Conservation (phyloP, 2,113 vertebrate genomes). For the Petroica traversi region DNA sequence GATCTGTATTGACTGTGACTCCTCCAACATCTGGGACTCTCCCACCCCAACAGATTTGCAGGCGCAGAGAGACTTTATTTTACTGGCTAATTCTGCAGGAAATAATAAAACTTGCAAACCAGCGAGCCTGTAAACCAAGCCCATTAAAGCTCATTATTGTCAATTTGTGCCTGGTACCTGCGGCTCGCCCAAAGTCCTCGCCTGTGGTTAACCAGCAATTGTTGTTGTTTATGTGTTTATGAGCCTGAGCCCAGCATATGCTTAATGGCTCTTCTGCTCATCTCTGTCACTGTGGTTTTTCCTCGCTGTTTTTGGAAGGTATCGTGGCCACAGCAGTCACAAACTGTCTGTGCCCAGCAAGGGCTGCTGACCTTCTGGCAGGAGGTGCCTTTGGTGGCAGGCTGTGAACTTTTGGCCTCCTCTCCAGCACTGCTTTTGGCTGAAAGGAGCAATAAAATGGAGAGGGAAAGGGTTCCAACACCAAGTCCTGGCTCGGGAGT, state of each 20-base stretch:
- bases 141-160: slow-evolving; percentile 35
- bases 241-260: slow-evolving; percentile 2
- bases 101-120: not conserved
- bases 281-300: not conserved
- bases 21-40: not conserved
- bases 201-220: slow-evolving; percentile 28
- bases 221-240: slow-evolving; percentile 29
- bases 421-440: not conserved
- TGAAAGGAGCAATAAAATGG: not conserved
- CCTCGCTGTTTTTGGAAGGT: not conserved
- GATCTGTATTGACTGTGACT: not conserved
- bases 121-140: slow-evolving; percentile 9
- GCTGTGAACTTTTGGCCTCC: not conserved
- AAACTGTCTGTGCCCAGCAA: not conserved
- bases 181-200: not conserved
- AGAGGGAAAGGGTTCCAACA: not conserved
- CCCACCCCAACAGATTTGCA: not conserved
- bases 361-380: not conserved
- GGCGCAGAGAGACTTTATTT: not conserved
- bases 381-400: not conserved
- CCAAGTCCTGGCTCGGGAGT: not conserved
- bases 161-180: slow-evolving; percentile 40
- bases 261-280: not conserved
- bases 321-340: not conserved
- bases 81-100: not conserved